Base-by-base conservation (phyloP, 2,888 invertebrate genomes). In the Eudasyphora cyanicolor region DNA sequence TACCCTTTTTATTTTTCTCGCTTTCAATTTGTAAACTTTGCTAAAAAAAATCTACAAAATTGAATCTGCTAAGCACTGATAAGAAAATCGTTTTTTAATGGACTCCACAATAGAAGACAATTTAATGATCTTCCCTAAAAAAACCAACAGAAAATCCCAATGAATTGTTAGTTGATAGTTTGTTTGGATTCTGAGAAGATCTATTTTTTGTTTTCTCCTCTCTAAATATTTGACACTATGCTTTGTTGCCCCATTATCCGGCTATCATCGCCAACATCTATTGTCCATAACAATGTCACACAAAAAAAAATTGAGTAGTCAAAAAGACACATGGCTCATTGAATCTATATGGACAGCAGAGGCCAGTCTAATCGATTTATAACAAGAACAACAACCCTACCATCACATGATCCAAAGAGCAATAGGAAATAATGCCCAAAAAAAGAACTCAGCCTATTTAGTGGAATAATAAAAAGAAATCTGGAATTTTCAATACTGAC, bases 271-370 rank as follows among this genome's bases (percentile, higher is more conserved):
- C 12, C 12, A 42, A 76, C 54, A 67, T 32, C 45, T 71, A 70
- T 71, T 77, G 32, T 29, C 54, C 51, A 70, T 21, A 60, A 62
- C 21, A 29, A 35, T 64, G 17, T 38, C 45, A 32, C 29, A 71
- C n/a, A 24, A 71, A 60, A 45, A 35, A 32, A n/a, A 54, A 54
- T n/a, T 7, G n/a, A 60, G n/a, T 54, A 5, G 14, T 10, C 49
- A 49, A 79, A 83, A 80, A 70, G 54, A 45, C 83, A 83, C 80
- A 83, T 83, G 83, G 80, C 83, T 77, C 84, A 84, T 82, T 76
- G 81, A 84, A 57, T 84, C 54, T 67, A 27, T 12, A 51, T 45
- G 32, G 49, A 74, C 69, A 69, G 51, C 35, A 67, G 67, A 67
- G 70, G 42, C 70, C 60, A 80, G 42, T n/a, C 78, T 42, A 84